phyloP scores from a whole-genome alignment of 2,113 vertebrate genomes.

The Cygnus atratus region DNA sequence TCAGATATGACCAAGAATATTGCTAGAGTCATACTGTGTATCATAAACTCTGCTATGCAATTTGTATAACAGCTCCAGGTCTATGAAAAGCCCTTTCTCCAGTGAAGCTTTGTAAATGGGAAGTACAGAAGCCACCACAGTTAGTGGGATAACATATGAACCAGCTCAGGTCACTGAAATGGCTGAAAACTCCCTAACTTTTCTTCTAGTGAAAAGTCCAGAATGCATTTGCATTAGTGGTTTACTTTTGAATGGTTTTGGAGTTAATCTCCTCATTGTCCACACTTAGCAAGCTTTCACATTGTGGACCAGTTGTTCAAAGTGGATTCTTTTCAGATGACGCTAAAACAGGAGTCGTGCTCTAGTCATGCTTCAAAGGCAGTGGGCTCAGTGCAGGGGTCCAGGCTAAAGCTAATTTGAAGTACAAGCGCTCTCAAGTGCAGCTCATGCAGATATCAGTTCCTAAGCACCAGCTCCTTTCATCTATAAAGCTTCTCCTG shows the following conservation, averaged over 20 bases:
- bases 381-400: background rate
- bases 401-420: background rate
- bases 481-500: background rate
- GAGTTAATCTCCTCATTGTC: background rate
- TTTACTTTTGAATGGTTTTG: background rate
- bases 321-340: background rate
- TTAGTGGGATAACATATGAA: background rate
- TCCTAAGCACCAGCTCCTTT: background rate
- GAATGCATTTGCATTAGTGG: background rate
- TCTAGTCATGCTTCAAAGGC: background rate
- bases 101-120: background rate
- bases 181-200: background rate
- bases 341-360: background rate
- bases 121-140: background rate
- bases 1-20: background rate
- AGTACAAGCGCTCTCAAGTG: background rate
- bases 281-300: background rate
- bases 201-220: background rate
- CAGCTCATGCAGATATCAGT: background rate
- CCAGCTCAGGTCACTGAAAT: background rate
- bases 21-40: fast-evolving
- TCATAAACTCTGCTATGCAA: background rate
- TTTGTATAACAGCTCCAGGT: background rate
- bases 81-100: background rate
- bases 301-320: background rate